A percentile compares a stretch with the other conserved stretches of the same genome.
Conservation (phyloP, 2,113 vertebrate species). For the Cariama cristata region DNA sequence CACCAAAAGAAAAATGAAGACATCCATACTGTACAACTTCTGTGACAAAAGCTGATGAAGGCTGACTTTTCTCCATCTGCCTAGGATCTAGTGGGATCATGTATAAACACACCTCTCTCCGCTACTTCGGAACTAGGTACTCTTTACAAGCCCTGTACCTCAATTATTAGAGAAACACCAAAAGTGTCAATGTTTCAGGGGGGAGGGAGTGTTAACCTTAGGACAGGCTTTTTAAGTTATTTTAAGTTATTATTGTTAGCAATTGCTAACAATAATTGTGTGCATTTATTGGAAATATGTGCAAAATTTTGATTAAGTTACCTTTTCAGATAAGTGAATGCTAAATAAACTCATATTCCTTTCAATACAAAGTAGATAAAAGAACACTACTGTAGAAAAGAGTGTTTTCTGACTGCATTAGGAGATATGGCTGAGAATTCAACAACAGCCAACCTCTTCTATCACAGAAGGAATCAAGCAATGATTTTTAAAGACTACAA, state of each 20-base stretch:
- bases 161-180: not conserved
- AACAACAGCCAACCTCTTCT: constrained; percentile 62
- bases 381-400: constrained; percentile 13
- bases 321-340: not conserved
- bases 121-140: not conserved
- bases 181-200: not conserved
- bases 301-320: not conserved
- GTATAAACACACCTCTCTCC: not conserved
- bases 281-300: not conserved
- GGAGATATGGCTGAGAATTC: constrained; percentile 34
- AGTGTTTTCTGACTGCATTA: constrained; percentile 49
- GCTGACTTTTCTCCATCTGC: not conserved
- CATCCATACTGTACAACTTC: not conserved
- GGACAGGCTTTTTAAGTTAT: not conserved
- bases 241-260: not conserved
- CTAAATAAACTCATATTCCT: not conserved
- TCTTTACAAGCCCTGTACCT: not conserved
- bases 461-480: constrained; percentile 66
- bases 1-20: not conserved
- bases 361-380: not conserved
- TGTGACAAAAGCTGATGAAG: not conserved
- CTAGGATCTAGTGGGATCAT: not conserved
- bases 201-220: not conserved
- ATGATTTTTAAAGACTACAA: constrained; percentile 69
- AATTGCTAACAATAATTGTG: not conserved